These are phyloP conservation scores for Cantharis nigra DNA, from an alignment of 2,888 invertebrate genomes.

Conservation along the genomic window DNA sequence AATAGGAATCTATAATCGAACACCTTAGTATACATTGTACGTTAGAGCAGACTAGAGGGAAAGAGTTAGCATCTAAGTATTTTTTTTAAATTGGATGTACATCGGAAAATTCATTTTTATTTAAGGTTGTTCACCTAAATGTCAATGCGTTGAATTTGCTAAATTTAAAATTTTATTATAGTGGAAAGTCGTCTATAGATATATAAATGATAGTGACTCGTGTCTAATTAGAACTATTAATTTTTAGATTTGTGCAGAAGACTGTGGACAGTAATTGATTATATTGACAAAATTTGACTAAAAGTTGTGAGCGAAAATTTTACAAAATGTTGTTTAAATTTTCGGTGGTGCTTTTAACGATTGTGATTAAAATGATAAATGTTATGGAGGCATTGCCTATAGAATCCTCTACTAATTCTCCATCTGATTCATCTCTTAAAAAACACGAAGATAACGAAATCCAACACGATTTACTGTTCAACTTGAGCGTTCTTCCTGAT, in stretches of 20 bases:
- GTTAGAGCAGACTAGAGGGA: slow-evolving; percentile 27
- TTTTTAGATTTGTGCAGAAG: slow-evolving; percentile 11
- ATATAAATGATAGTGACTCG: slow-evolving; percentile 7
- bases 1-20: slow-evolving; percentile 30
- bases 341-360: not conserved
- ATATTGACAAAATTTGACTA: not conserved
- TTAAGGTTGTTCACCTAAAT: slow-evolving; percentile 13
- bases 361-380: not conserved
- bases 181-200: slow-evolving; percentile 3
- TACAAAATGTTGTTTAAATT: slow-evolving; percentile 5
- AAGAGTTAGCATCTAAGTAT: slow-evolving; percentile 15
- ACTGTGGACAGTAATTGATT: not conserved
- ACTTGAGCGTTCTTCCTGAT: not conserved
- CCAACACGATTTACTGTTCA: not conserved
- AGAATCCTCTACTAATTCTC: not conserved
- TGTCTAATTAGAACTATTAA: slow-evolving; percentile 7
- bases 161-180: slow-evolving; percentile 14
- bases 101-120: not conserved
- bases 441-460: not conserved
- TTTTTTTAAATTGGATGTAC: slow-evolving; percentile 8
- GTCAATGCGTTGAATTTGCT: slow-evolving; percentile 3
- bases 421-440: not conserved
- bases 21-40: slow-evolving; percentile 31
- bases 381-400: not conserved
- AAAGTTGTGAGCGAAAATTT: not conserved